A percentile compares a stretch with the other conserved stretches of the same genome.
Evolutionary conservation across 2,797 vertebrate species (phyloP).

Genomic region (Pempheris klunzingeri): DNA sequence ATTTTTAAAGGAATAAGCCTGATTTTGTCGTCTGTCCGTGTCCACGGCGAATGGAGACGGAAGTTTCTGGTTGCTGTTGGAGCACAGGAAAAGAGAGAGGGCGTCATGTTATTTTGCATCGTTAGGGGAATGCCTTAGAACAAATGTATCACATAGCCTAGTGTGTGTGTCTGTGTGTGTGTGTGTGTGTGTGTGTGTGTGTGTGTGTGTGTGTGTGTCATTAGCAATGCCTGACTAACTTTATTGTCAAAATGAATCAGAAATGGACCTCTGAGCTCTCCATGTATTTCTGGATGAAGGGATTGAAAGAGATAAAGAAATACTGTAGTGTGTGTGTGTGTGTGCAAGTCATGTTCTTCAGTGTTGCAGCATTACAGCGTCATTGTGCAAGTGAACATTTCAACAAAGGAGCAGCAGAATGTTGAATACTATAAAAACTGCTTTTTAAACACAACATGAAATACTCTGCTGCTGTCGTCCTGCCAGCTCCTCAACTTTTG

Average conservation of each 20-base stretch:
- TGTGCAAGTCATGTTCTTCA: constrained; percentile 18
- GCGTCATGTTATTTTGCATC: constrained; percentile 53
- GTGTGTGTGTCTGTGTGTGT: constrained; percentile 40
- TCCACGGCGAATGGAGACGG: constrained; percentile 20
- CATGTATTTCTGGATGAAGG: constrained; percentile 50
- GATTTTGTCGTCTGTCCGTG: constrained; percentile 24
- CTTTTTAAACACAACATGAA: background rate
- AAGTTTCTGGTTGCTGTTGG: constrained; percentile 43
- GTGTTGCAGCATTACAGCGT: constrained; percentile 15
- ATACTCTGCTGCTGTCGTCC: background rate
- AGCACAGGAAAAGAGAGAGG: constrained; percentile 38
- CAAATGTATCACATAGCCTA: constrained; percentile 50
- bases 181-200: constrained; percentile 29
- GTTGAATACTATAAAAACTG: background rate
- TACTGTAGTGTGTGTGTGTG: constrained; percentile 22
- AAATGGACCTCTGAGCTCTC: constrained; percentile 68
- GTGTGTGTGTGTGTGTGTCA: constrained; percentile 27
- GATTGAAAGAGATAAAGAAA: constrained; percentile 64
- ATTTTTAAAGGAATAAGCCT: constrained; percentile 22
- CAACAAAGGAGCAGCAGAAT: background rate
- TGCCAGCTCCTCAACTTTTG: background rate
- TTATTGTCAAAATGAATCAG: constrained; percentile 65
- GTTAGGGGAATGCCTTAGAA: constrained; percentile 54
- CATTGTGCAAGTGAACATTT: constrained; percentile 1
- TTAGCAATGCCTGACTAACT: constrained; percentile 67